phyloP scores from a whole-genome alignment of 2,888 invertebrate genomes.

The Limnephilus marmoratus region DNA sequence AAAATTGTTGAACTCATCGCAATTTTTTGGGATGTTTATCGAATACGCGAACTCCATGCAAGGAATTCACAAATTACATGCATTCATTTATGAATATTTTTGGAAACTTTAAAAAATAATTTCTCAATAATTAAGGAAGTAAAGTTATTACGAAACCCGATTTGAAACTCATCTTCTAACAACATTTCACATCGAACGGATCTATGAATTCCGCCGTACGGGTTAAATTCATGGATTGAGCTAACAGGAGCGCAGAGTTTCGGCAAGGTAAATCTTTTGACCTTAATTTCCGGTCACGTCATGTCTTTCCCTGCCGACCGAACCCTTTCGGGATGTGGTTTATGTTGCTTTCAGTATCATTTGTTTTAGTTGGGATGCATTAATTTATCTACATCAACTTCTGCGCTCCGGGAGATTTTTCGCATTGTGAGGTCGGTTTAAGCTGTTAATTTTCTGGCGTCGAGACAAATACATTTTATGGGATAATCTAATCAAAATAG shows the following conservation, averaged over 20 bases:
- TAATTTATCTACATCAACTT: conserved; percentile 65
- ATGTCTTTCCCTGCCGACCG: conserved; percentile 49
- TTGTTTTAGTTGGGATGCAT: conserved; percentile 65
- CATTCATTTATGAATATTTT: too few relatives aligned
- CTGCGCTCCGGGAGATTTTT: conserved; percentile 49
- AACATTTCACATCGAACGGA: not conserved
- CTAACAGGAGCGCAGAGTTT: conserved; percentile 47
- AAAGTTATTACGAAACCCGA: not conserved
- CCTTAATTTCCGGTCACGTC: conserved; percentile 64
- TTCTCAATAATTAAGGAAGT: not conserved
- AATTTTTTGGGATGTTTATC: too few relatives aligned
- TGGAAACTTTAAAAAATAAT: too few relatives aligned
- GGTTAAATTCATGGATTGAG: conserved; percentile 28
- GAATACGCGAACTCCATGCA: too few relatives aligned
- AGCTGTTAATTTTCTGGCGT: not conserved
- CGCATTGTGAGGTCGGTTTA: conserved; percentile 29
- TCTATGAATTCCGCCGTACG: conserved; percentile 13
- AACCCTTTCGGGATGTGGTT: conserved; percentile 62
- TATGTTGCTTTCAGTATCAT: conserved; percentile 65
- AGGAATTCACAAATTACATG: too few relatives aligned
- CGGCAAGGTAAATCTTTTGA: conserved; percentile 61
- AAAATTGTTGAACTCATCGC: too few relatives aligned
- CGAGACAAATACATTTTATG: not conserved
- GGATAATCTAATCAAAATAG: not conserved
- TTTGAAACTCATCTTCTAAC: not conserved